Conservation (phyloP, 2,797 vertebrate genomes). For the Iguana delicatissima region DNA sequence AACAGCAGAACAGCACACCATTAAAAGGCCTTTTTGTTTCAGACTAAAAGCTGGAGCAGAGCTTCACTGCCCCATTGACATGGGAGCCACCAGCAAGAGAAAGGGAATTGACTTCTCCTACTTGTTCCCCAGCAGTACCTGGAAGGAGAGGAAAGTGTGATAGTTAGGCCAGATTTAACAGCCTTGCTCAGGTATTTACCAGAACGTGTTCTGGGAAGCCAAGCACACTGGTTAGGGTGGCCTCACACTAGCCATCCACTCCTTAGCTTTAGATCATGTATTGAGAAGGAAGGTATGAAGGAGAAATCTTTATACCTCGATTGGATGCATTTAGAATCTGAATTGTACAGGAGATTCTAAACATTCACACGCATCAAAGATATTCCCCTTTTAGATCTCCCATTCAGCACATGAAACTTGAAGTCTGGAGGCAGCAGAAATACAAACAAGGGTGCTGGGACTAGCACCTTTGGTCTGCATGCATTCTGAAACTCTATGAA, state of each 20-base stretch:
- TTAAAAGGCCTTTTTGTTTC: no score
- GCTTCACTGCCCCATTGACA: no score
- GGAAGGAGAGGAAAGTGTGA: background rate
- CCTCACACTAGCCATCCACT: background rate
- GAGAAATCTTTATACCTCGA: background rate
- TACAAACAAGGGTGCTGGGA: background rate
- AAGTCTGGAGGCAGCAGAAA: background rate
- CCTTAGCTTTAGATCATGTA: background rate
- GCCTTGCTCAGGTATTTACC: background rate
- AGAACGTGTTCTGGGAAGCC: background rate
- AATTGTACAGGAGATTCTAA: background rate
- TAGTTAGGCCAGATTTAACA: background rate
- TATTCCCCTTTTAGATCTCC: background rate
- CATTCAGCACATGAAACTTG: background rate
- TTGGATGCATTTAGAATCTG: background rate
- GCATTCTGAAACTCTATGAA: background rate
- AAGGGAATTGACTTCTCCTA: background rate
- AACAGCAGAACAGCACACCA: no score
- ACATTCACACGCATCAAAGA: background rate
- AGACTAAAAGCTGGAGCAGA: no score
- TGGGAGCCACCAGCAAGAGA: background rate
- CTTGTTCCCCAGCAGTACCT: background rate
- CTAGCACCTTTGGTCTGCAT: background rate
- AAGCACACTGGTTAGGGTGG: background rate
- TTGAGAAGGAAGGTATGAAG: background rate